phyloP scores from a whole-genome alignment of 2,797 vertebrate species.

The Hoplostethus mediterraneus region DNA sequence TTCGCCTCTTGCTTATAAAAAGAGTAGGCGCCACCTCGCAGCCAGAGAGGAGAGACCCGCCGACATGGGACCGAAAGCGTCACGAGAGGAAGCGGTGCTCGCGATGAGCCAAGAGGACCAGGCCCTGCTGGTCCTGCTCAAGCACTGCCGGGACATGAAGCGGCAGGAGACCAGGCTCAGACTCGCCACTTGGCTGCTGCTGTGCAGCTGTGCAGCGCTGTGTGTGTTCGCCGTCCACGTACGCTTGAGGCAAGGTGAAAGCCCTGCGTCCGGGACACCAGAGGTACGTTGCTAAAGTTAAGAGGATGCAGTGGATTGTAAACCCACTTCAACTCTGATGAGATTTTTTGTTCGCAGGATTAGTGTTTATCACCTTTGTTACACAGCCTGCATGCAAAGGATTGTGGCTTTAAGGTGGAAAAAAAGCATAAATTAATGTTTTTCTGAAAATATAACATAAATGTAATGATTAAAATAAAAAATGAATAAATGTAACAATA shows the following conservation, averaged over 20 bases:
- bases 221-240: background rate
- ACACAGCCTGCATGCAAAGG: too few relatives aligned
- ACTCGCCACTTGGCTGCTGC: conserved; percentile 46
- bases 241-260: background rate
- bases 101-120: conserved; percentile 3
- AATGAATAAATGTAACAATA: too few relatives aligned
- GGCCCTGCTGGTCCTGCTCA: conserved; percentile 37
- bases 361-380: too few relatives aligned
- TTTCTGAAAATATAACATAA: too few relatives aligned
- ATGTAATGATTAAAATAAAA: too few relatives aligned
- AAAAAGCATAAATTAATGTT: too few relatives aligned
- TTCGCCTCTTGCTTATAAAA: too few relatives aligned
- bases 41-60: background rate
- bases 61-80: background rate
- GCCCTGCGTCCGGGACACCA: background rate
- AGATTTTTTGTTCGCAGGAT: too few relatives aligned
- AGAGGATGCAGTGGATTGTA: too few relatives aligned
- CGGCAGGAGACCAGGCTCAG: conserved; percentile 43
- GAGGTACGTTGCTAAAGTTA: conserved; percentile 1
- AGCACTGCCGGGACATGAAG: conserved; percentile 63
- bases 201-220: conserved; percentile 27
- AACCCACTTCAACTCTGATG: too few relatives aligned
- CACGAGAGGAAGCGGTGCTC: background rate
- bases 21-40: too few relatives aligned
- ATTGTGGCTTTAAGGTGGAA: too few relatives aligned